Conservation (phyloP, 2,797 vertebrate species). For the Oreochromis grahami region DNA sequence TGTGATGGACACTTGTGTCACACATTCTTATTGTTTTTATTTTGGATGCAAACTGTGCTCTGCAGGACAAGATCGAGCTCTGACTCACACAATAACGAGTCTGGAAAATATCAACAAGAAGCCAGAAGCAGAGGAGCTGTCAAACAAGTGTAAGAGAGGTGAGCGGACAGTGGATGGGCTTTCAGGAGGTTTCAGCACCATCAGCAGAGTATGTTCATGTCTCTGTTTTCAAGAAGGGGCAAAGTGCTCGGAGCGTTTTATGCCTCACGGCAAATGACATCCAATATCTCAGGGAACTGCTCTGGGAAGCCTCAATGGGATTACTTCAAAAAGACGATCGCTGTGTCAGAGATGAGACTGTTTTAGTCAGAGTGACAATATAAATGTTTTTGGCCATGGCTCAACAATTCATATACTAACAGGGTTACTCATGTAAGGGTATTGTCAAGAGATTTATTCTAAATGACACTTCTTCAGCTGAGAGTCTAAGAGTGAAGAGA, state of each 20-base stretch:
- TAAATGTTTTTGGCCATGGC: neutral
- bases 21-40: neutral
- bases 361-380: neutral
- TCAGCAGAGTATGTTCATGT: neutral
- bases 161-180: neutral
- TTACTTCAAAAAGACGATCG: neutral
- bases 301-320: neutral
- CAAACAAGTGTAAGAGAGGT: constrained; percentile 49
- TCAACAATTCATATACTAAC: neutral
- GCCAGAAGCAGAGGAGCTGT: constrained; percentile 16
- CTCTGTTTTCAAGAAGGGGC: neutral
- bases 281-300: neutral
- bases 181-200: neutral
- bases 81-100: constrained; percentile 26
- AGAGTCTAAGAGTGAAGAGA: too few relatives aligned
- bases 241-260: neutral
- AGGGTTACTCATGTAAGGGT: neutral
- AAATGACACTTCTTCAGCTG: too few relatives aligned
- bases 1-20: neutral
- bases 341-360: neutral
- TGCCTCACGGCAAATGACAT: neutral
- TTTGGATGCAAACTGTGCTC: neutral
- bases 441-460: too few relatives aligned
- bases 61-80: constrained; percentile 41
- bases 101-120: constrained; percentile 31